A percentile compares a stretch with the other conserved stretches of the same genome.
phyloP scores from a whole-genome alignment of 2,888 invertebrate species.

The Germaria angustata region DNA sequence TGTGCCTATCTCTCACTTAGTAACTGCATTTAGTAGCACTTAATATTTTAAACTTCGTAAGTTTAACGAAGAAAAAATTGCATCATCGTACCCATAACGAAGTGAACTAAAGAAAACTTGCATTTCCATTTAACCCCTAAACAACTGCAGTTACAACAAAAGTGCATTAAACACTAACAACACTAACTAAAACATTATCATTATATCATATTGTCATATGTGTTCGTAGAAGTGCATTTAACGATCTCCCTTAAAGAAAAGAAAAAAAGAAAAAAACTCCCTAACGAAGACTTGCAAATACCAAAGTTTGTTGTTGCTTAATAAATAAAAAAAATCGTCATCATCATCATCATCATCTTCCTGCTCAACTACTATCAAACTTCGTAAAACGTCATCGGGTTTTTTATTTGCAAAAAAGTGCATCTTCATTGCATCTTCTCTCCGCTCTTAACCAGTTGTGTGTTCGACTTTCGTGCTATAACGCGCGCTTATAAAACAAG shows the following conservation, averaged over 20 bases:
- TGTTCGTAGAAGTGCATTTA: conserved; percentile 45
- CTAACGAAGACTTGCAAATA: conserved; percentile 50
- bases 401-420: conserved; percentile 62
- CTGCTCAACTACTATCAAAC: conserved; percentile 33
- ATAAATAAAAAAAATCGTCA: conserved; percentile 16
- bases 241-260: conserved; percentile 52
- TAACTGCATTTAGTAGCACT: conserved; percentile 50
- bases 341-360: conserved; percentile 25
- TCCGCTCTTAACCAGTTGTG: conserved; percentile 67
- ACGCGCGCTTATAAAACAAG: conserved; percentile 68
- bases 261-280: conserved; percentile 30
- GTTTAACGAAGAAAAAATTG: conserved; percentile 43
- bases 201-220: conserved; percentile 10
- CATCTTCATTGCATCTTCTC: conserved; percentile 67
- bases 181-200: conserved; percentile 8
- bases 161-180: conserved; percentile 42
- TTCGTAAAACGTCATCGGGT: conserved; percentile 64
- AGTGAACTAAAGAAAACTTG: conserved; percentile 13
- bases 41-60: conserved; percentile 42
- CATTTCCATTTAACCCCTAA: conserved; percentile 47
- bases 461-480: conserved; percentile 68
- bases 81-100: conserved; percentile 37
- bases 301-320: conserved; percentile 48
- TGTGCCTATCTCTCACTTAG: conserved; percentile 19
- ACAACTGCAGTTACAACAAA: conserved; percentile 56